phyloP scores from a whole-genome alignment of 2,113 vertebrate genomes.

The Anhinga anhinga region DNA sequence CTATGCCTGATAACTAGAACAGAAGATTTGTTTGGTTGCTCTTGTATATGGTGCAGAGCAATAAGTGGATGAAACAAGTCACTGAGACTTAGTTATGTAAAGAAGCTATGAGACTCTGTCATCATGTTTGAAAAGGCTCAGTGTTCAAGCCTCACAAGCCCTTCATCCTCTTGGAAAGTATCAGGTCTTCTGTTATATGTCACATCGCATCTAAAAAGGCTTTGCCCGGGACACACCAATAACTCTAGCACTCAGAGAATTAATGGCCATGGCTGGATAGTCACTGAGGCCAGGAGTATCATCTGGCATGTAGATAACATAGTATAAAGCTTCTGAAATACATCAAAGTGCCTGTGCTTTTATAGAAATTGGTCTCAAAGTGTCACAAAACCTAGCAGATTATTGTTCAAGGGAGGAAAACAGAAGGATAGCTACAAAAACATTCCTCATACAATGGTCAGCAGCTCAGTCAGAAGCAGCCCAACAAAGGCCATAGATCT shows the following conservation, averaged over 20 bases:
- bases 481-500: background rate
- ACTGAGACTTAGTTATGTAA: background rate
- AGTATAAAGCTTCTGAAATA: conserved; percentile 34
- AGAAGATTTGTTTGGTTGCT: background rate
- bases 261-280: background rate
- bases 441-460: background rate
- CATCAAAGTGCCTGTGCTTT: background rate
- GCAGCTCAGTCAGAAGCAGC: background rate
- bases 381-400: background rate
- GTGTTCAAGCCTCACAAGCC: background rate
- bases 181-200: background rate
- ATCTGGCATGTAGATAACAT: conserved; percentile 41
- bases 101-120: background rate
- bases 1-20: background rate
- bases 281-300: background rate
- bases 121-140: background rate
- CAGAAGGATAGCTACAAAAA: conserved; percentile 14
- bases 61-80: background rate
- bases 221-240: background rate
- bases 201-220: background rate
- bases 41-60: background rate
- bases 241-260: background rate
- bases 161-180: background rate
- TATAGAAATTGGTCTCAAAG: conserved; percentile 5
- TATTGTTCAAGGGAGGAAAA: conserved; percentile 24